phyloP scores from a whole-genome alignment of 2,113 vertebrate species.

The Pleuronectes platessa region DNA sequence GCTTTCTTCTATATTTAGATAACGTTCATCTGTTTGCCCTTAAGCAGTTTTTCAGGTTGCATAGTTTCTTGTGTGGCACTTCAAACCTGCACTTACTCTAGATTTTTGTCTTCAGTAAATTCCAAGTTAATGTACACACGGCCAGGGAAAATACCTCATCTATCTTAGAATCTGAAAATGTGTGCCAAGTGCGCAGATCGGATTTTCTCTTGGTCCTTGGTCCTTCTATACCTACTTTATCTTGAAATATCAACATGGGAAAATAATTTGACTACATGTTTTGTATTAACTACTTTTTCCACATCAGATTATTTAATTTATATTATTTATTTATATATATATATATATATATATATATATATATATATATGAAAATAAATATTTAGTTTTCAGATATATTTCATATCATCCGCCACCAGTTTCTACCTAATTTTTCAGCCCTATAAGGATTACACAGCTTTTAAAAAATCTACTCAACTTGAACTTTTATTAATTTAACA shows the following conservation, averaged over 20 bases:
- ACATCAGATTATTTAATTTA: too few relatives aligned
- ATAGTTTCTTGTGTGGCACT: too few relatives aligned
- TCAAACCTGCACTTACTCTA: neutral
- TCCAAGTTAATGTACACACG: neutral
- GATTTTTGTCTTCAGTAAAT: conserved; percentile 1
- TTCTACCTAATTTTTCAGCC: neutral
- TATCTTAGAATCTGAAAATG: too few relatives aligned
- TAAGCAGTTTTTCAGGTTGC: neutral
- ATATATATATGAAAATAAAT: too few relatives aligned
- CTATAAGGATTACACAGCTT: neutral
- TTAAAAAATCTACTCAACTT: neutral
- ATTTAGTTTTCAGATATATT: too few relatives aligned
- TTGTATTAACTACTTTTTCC: too few relatives aligned
- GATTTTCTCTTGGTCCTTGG: neutral
- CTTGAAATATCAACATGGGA: too few relatives aligned
- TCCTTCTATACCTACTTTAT: neutral
- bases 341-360: too few relatives aligned
- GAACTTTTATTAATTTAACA: neutral
- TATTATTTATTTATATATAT: too few relatives aligned
- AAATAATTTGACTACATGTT: too few relatives aligned
- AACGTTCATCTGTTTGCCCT: neutral
- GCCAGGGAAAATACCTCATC: neutral
- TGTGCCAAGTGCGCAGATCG: too few relatives aligned
- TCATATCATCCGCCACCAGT: too few relatives aligned
- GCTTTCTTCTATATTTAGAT: neutral